phyloP scores from a whole-genome alignment of 1,140 invertebrate genomes.

The Reticulitermes speratus region DNA sequence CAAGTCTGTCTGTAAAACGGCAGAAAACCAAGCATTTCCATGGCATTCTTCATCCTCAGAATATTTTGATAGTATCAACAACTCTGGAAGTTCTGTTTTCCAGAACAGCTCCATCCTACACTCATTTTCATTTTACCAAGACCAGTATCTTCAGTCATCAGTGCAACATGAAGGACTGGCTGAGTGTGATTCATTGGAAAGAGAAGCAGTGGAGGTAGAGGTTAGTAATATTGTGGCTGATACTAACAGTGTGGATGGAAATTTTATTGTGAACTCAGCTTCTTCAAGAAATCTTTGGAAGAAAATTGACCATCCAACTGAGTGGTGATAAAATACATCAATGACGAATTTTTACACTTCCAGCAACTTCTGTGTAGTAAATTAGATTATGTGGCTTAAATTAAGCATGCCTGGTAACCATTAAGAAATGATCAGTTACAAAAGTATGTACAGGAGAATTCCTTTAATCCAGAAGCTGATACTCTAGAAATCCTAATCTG shows the following conservation, averaged over 20 bases:
- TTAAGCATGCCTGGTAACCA: not conserved
- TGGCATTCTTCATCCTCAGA: slow-evolving; percentile 32
- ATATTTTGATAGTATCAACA: slow-evolving; percentile 33
- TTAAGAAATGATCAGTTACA: not conserved
- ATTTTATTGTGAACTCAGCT: not conserved
- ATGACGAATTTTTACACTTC: not conserved
- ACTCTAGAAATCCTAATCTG: too few species aligned
- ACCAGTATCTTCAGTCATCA: slow-evolving; percentile 18
- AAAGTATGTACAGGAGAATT: too few species aligned
- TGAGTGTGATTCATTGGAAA: slow-evolving; percentile 31
- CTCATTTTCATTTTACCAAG: slow-evolving; percentile 27
- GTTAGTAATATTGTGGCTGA: not conserved
- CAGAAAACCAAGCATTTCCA: not conserved
- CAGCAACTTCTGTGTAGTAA: not conserved
- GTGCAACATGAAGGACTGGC: slow-evolving; percentile 21
- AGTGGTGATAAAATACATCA: slow-evolving; percentile 2
- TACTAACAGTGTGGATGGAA: not conserved
- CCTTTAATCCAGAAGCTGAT: too few species aligned
- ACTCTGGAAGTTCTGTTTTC: slow-evolving; percentile 25
- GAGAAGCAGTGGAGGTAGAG: not conserved
- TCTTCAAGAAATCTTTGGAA: slow-evolving; percentile 25
- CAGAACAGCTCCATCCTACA: slow-evolving; percentile 14
- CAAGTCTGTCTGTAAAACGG: not conserved
- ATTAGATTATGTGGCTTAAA: not conserved
- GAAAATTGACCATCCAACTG: slow-evolving; percentile 11